Evolutionary conservation across 2,113 vertebrate genomes (phyloP).

Genomic region (Paracanthobrama guichenoti): DNA sequence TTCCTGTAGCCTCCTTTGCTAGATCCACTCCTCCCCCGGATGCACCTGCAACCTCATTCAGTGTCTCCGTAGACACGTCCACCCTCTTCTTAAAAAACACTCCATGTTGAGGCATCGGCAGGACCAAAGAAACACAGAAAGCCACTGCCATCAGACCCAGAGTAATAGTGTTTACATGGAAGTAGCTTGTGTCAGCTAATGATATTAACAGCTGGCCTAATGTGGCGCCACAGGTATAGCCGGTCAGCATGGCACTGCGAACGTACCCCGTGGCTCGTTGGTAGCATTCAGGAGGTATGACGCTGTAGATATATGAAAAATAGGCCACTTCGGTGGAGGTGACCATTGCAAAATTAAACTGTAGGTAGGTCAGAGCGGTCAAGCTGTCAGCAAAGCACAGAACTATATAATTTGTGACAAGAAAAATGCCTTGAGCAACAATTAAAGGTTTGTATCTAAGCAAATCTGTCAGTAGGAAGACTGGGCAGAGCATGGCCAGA

Average conservation of each 20-base stretch:
- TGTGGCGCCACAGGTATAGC: constrained; percentile 69
- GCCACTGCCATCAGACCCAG: constrained; percentile 66
- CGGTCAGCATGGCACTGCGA: constrained; percentile 69
- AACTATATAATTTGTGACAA: constrained; percentile 70
- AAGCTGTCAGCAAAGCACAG: constrained; percentile 70
- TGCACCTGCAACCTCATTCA: constrained; percentile 45
- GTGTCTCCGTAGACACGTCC: constrained; percentile 22
- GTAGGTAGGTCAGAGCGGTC: constrained; percentile 67
- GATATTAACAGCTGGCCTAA: constrained; percentile 73
- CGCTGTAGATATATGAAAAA: constrained; percentile 76
- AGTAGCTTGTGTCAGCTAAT: constrained; percentile 67
- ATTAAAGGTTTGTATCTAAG: constrained; percentile 74
- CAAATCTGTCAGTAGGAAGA: constrained; percentile 75
- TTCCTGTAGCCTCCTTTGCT: neutral
- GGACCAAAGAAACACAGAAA: constrained; percentile 67
- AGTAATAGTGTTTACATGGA: constrained; percentile 69
- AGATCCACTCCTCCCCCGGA: constrained; percentile 11
- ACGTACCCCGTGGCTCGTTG: constrained; percentile 74
- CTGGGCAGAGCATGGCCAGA: constrained; percentile 69
- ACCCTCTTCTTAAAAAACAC: constrained; percentile 66
- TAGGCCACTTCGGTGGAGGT: constrained; percentile 76
- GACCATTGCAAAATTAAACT: constrained; percentile 71
- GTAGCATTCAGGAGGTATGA: constrained; percentile 69
- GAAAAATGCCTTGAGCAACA: constrained; percentile 68
- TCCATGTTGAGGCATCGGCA: constrained; percentile 69